phyloP scores from a whole-genome alignment of 2,797 vertebrate species.

The Aeoliscus strigatus region DNA sequence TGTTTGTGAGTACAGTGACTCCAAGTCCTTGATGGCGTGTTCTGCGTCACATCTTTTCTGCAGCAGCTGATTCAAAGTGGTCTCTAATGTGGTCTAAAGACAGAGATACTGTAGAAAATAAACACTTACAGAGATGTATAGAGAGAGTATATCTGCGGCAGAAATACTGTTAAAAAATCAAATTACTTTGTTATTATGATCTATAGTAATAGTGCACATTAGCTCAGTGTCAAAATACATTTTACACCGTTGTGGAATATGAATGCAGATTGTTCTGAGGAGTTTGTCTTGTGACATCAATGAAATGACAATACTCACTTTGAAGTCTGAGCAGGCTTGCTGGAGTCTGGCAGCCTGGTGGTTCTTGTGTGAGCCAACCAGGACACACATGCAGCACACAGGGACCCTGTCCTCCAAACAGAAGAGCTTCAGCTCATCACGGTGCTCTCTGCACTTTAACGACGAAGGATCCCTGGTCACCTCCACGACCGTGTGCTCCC shows the following conservation, averaged over 20 bases:
- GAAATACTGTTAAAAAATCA: background rate
- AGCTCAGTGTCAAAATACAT: too few relatives aligned
- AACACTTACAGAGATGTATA: constrained; percentile 1
- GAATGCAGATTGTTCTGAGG: too few relatives aligned
- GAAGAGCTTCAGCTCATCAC: constrained; percentile 73
- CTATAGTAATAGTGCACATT: too few relatives aligned
- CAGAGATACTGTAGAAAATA: constrained; percentile 20
- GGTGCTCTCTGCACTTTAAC: constrained; percentile 74
- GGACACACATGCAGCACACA: constrained; percentile 72
- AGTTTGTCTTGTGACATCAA: too few relatives aligned
- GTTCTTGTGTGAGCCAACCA: constrained; percentile 68
- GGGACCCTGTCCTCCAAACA: constrained; percentile 66
- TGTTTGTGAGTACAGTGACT: constrained; percentile 62
- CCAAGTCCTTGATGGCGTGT: constrained; percentile 62
- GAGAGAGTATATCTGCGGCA: background rate
- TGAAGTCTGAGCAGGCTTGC: constrained; percentile 64
- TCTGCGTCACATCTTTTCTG: constrained; percentile 63
- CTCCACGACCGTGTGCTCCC: constrained; percentile 70
- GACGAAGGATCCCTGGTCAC: constrained; percentile 64
- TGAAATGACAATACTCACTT: constrained; percentile 45
- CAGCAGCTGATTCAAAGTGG: constrained; percentile 54
- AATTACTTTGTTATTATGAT: too few relatives aligned
- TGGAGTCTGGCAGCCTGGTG: constrained; percentile 62
- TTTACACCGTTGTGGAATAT: too few relatives aligned
- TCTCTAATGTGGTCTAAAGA: constrained; percentile 61